Evolutionary conservation across 1,140 invertebrate species (phyloP), one percentile per base, ranked within the genome.

Genomic region (Aphidius gifuensis): DNA sequence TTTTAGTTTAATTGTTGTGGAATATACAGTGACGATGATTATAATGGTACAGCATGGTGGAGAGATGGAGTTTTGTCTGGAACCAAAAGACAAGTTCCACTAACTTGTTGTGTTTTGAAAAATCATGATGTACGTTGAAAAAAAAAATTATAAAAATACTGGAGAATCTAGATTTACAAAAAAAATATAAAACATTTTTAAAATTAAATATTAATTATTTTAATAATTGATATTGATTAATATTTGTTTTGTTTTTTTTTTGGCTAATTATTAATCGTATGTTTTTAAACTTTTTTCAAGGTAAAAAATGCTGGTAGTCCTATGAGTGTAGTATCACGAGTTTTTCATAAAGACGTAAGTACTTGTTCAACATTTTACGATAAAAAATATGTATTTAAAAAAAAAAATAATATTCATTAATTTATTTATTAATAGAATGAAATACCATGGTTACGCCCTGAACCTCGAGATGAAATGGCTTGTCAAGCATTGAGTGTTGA

Each of bases 1-100:
- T 79, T 80, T 21, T 69, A 85, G 84, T 84, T 85, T 66, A 80
- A 83, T 66, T 86, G 85, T 68, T 86, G 85, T 67, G 85, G 84
- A 47, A 81, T 85, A 54, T 65, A 81, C 42, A 74, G 73, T n/a
- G 76, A 79, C 48, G 58, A 46, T 6, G 84, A 85, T 71, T 85
- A 84, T 65, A 74, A 76, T 59, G 77, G 78, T 44, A 85, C 83
- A 54, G 70, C 68, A 9, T 85, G 82, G 81, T 79, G 74, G 74
- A 78, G 76, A 44, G 72, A 78, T 40, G 70, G 65, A 9, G 67
- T 73, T 59, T 70, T 73, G 60, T 74, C 72, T n/a, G 73, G 74
- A 6, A 69, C 53, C 58, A 74, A 64, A 46, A 71, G 66, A 60
- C 77, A 79, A 49, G 80, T 83, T 11, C 76, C 79, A 23, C 69